A percentile compares a stretch with the other conserved stretches of the same genome.
These are phyloP conservation scores for Aricia agestis DNA, from an alignment of 1,140 invertebrate species.

Conservation along the genomic window DNA sequence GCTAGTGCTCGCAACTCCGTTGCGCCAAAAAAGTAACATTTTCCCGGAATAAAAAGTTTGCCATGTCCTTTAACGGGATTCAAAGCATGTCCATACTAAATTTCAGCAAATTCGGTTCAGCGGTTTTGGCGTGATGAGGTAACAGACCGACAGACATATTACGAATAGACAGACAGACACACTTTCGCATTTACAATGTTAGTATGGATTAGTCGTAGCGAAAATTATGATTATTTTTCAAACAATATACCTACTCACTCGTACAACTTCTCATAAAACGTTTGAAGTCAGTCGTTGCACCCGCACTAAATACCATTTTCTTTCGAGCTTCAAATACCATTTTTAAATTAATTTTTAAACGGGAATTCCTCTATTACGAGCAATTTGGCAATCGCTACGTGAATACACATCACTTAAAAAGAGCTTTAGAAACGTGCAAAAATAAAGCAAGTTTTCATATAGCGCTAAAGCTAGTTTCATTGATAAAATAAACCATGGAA, in stretches of 20 bases:
- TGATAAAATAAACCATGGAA: constrained; percentile 9
- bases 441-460: constrained; percentile 4
- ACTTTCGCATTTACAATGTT: background rate
- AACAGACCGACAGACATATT: too few relatives aligned
- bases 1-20: too few relatives aligned
- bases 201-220: background rate
- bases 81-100: too few relatives aligned
- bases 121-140: too few relatives aligned
- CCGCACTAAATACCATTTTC: background rate
- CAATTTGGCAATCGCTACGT: constrained; percentile 6
- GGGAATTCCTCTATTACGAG: background rate
- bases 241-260: background rate
- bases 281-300: background rate
- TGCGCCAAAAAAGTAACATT: too few relatives aligned
- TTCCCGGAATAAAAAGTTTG: too few relatives aligned
- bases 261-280: background rate
- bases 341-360: background rate
- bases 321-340: background rate
- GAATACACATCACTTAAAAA: constrained; percentile 10
- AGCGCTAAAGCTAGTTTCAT: constrained; percentile 12
- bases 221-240: background rate
- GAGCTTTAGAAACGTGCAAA: background rate
- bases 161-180: too few relatives aligned
- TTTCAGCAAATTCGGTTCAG: too few relatives aligned
- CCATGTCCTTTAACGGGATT: too few relatives aligned